These are phyloP conservation scores for Zenarchopterus dispar DNA, from an alignment of 2,797 vertebrate genomes.

Conservation along the genomic window DNA sequence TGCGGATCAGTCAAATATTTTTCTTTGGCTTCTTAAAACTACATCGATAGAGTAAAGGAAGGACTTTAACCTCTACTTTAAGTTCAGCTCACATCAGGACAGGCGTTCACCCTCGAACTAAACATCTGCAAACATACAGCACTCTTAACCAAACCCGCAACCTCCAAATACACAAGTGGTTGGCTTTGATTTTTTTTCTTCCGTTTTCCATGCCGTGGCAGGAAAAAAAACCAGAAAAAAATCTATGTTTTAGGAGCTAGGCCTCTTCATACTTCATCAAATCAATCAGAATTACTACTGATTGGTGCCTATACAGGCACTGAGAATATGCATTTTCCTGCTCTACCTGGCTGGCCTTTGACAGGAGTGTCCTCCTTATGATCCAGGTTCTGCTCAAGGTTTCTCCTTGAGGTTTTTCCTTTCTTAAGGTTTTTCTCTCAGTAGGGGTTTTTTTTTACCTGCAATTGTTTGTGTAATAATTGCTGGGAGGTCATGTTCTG, in stretches of 20 bases:
- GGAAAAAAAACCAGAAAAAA: constrained; percentile 5
- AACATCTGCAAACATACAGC: constrained; percentile 64
- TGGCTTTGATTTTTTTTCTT: constrained; percentile 35
- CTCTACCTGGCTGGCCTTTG: no score
- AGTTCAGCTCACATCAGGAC: constrained; percentile 57
- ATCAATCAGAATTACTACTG: constrained; percentile 32
- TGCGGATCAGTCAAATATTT: constrained; percentile 19
- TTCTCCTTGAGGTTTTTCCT: no score
- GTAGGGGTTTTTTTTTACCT: no score
- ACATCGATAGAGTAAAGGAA: constrained; percentile 14
- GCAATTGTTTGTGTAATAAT: no score
- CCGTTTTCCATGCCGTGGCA: constrained; percentile 10
- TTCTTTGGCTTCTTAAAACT: constrained; percentile 17
- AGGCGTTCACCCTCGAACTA: constrained; percentile 48
- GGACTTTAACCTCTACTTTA: constrained; percentile 39
- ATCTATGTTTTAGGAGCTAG: constrained; percentile 12
- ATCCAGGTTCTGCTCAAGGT: no score
- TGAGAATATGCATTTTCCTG: no score
- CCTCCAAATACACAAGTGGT: constrained; percentile 49
- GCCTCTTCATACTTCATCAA: constrained; percentile 22
- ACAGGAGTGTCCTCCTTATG: no score
- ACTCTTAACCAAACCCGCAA: constrained; percentile 54
- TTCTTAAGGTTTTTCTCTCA: no score
- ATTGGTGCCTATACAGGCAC: background rate
- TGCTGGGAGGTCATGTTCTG: no score